Conservation (phyloP, 2,113 vertebrate species). For the Eira barbara region DNA sequence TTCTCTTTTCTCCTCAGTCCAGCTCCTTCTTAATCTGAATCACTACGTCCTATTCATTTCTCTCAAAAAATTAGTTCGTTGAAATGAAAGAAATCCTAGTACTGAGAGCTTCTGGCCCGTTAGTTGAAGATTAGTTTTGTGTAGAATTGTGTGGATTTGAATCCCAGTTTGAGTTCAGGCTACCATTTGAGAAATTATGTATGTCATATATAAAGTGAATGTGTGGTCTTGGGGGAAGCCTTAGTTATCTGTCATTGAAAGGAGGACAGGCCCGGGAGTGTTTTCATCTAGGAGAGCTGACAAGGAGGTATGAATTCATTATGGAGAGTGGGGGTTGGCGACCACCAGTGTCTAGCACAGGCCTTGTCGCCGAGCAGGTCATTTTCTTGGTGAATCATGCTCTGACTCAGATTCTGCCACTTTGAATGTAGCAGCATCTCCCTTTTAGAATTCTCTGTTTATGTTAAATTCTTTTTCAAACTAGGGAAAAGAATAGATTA, state of each 20-base stretch:
- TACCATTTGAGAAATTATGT: neutral
- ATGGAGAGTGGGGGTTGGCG: neutral
- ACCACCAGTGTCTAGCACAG: fast-evolving
- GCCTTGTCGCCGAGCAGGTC: neutral
- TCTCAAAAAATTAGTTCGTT: neutral
- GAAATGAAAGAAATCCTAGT: neutral
- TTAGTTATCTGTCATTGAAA: neutral
- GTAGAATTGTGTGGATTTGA: neutral
- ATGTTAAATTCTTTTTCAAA: neutral
- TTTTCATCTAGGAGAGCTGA: neutral
- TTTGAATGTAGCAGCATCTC: neutral
- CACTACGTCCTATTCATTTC: neutral
- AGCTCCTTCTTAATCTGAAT: neutral
- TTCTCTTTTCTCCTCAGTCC: neutral
- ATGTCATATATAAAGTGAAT: neutral
- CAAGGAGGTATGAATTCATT: neutral
- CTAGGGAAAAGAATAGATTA: neutral
- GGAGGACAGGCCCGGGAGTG: neutral
- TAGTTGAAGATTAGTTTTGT: neutral
- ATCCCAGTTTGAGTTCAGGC: neutral
- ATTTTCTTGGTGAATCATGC: neutral
- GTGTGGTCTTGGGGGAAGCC: neutral
- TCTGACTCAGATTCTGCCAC: neutral
- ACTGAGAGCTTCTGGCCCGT: neutral
- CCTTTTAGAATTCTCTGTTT: neutral